Percentiles rank a stretch among this genome's conserved stretches.
Conservation (phyloP, 1,140 invertebrate genomes). For the Drosophila ambigua region DNA sequence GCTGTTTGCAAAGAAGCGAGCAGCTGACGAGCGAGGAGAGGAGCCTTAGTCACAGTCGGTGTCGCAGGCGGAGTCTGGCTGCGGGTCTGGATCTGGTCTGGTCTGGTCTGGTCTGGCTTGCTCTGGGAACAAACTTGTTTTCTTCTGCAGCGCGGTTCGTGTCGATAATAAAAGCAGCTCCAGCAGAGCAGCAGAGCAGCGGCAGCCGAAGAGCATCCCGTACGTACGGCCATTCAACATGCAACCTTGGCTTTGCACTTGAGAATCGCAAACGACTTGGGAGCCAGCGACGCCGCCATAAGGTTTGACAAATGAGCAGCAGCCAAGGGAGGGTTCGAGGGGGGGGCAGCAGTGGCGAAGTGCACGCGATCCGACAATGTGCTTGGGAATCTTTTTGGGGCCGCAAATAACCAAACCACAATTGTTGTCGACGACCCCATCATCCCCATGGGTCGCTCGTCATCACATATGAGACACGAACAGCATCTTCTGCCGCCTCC, state of each 20-base stretch:
- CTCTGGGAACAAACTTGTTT: conserved; percentile 49
- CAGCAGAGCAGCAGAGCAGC: conserved; percentile 11
- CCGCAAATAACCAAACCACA: conserved; percentile 48
- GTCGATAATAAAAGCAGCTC: conserved; percentile 69
- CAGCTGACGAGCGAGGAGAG: conserved; percentile 59
- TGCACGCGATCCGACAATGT: conserved; percentile 76
- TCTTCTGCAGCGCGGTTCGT: conserved; percentile 44
- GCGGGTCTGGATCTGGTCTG: conserved; percentile 27
- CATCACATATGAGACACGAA: conserved; percentile 32
- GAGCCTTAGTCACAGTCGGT: conserved; percentile 5
- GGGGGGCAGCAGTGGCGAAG: neutral
- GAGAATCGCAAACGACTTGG: conserved; percentile 38
- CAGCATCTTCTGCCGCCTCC: conserved; percentile 23
- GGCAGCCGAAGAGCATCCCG: conserved; percentile 14
- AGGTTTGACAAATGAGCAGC: conserved; percentile 62
- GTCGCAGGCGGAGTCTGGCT: neutral
- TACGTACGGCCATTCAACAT: conserved; percentile 16
- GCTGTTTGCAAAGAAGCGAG: conserved; percentile 56
- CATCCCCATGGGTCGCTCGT: conserved; percentile 16
- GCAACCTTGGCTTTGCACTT: conserved; percentile 77
- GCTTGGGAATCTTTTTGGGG: conserved; percentile 71
- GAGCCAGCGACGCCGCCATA: conserved; percentile 31
- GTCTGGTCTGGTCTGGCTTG: conserved; percentile 13
- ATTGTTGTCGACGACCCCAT: conserved; percentile 49
- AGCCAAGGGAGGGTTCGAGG: neutral